These are phyloP conservation scores for Cetoscarus ocellatus DNA, from an alignment of 2,797 vertebrate genomes.

Conservation along the genomic window DNA sequence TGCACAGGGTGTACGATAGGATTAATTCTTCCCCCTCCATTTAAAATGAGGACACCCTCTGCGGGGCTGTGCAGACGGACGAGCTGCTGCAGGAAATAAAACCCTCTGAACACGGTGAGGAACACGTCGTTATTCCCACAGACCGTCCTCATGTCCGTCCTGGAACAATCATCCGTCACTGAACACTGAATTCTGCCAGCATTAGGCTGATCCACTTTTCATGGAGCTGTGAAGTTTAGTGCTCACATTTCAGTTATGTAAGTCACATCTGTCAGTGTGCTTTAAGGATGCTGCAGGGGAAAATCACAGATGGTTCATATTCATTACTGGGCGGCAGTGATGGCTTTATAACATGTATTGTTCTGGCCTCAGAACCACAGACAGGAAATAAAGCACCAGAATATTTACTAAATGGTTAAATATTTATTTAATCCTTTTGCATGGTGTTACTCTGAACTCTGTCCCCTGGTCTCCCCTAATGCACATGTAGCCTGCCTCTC, in stretches of 20 bases:
- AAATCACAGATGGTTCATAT: not conserved
- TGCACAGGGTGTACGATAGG: too few species aligned
- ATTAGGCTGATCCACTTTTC: not conserved
- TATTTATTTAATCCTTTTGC: too few species aligned
- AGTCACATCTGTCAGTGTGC: conserved; percentile 43
- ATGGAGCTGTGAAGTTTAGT: conserved; percentile 13
- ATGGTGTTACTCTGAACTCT: too few species aligned
- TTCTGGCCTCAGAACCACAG: not conserved
- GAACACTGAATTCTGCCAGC: not conserved
- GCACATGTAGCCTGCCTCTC: too few species aligned
- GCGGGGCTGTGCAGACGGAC: not conserved
- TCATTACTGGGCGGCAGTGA: not conserved
- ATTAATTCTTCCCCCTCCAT: too few species aligned
- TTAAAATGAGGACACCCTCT: not conserved
- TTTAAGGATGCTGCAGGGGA: conserved; percentile 3
- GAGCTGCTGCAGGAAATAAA: not conserved
- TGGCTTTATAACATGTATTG: not conserved
- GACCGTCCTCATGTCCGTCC: not conserved
- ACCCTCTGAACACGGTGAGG: not conserved
- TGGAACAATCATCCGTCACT: not conserved
- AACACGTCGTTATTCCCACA: not conserved
- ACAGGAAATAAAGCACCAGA: too few species aligned
- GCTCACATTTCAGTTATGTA: conserved; percentile 42
- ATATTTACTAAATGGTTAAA: too few species aligned
- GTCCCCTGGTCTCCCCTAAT: too few species aligned